Percentiles rank a stretch among this genome's conserved stretches.
Evolutionary conservation across 2,113 vertebrate species (phyloP).

Genomic region (Hippocampus mohnikei): DNA sequence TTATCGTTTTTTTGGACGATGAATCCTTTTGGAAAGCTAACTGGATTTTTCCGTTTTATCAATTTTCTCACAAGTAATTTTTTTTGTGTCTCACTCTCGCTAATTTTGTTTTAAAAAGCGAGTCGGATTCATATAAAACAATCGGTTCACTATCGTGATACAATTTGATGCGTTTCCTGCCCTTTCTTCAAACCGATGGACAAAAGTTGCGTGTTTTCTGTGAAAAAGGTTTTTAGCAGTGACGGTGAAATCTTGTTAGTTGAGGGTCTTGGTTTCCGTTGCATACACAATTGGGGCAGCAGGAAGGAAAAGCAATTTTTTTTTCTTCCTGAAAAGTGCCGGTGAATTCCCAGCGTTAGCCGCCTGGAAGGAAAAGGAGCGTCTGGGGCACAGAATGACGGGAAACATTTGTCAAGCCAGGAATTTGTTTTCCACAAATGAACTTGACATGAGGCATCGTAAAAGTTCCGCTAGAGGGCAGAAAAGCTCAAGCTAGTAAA

Average conservation of each 20-base stretch:
- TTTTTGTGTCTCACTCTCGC: not conserved
- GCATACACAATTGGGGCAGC: constrained; percentile 48
- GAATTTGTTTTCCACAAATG: not conserved
- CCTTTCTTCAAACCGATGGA: not conserved
- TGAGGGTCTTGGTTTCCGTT: constrained; percentile 46
- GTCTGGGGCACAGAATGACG: constrained; percentile 52
- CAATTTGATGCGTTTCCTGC: not conserved
- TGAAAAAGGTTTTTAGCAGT: constrained; percentile 28
- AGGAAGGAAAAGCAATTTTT: constrained; percentile 69
- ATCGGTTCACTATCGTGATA: not conserved
- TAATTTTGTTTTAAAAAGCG: not conserved
- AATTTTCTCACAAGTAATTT: not conserved
- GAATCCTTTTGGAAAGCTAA: too few species aligned
- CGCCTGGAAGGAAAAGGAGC: constrained; percentile 69
- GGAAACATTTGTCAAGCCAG: constrained; percentile 54
- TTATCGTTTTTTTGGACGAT: too few species aligned
- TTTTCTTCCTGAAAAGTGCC: constrained; percentile 55
- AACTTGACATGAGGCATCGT: constrained; percentile 9
- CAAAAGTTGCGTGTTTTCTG: constrained; percentile 33
- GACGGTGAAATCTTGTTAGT: constrained; percentile 52
- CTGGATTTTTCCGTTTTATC: not conserved
- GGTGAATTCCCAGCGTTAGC: constrained; percentile 20
- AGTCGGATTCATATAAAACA: not conserved
- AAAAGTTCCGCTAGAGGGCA: constrained; percentile 53
- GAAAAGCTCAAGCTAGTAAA: constrained; percentile 27